Percentiles rank a stretch among this genome's conserved stretches.
Conservation (phyloP, 1,140 invertebrate genomes). For the Eupeodes corollae region DNA sequence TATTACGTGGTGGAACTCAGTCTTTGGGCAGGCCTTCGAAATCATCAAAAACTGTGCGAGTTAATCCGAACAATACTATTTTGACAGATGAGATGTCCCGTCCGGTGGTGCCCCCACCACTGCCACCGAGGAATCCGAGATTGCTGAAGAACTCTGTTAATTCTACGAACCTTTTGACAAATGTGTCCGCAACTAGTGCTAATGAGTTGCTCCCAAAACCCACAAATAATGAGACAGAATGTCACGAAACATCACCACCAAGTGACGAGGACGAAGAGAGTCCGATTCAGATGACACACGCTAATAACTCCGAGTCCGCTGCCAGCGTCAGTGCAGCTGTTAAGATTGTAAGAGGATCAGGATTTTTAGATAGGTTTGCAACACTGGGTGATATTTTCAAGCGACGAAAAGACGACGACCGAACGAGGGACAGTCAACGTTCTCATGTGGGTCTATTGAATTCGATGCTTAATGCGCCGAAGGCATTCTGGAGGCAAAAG, state of each 20-base stretch:
- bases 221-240: too few relatives aligned
- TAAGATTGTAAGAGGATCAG: neutral
- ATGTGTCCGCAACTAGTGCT: too few relatives aligned
- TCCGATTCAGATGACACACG: neutral
- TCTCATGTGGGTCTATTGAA: slow-evolving; percentile 27
- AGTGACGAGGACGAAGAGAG: neutral
- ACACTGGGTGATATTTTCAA: neutral
- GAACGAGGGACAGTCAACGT: slow-evolving; percentile 25
- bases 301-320: neutral
- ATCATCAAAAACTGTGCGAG: neutral
- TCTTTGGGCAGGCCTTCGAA: neutral
- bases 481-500: slow-evolving; percentile 7
- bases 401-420: slow-evolving; percentile 4
- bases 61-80: neutral
- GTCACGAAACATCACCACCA: neutral
- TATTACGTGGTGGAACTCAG: neutral
- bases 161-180: too few relatives aligned
- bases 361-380: neutral
- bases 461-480: slow-evolving; percentile 1
- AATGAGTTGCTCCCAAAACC: too few relatives aligned
- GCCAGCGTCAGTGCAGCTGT: neutral
- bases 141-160: neutral
- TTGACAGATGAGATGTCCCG: neutral
- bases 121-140: neutral
- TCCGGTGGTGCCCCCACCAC: neutral